A percentile compares a stretch with the other conserved stretches of the same genome.
These are phyloP conservation scores for Biston betularia DNA, from an alignment of 2,888 invertebrate genomes.

Conservation along the genomic window DNA sequence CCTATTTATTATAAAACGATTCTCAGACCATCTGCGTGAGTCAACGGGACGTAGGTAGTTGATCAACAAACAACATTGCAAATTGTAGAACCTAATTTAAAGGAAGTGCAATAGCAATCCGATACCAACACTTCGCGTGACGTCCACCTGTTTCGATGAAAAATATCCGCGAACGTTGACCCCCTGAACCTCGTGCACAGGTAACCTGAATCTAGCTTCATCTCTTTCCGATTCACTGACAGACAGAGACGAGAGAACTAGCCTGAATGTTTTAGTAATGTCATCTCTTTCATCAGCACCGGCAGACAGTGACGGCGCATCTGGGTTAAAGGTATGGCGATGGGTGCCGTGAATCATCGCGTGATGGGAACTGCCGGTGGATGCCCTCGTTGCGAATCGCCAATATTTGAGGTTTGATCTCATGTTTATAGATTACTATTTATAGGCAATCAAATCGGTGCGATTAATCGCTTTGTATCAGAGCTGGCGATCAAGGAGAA, in stretches of 20 bases:
- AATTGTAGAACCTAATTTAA: neutral
- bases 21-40: too few relatives aligned
- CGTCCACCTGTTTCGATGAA: constrained; percentile 50
- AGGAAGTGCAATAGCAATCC: constrained; percentile 22
- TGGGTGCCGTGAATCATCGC: constrained; percentile 58
- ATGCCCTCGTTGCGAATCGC: constrained; percentile 48
- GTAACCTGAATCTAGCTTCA: constrained; percentile 43
- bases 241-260: constrained; percentile 46
- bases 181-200: constrained; percentile 50
- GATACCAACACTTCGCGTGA: constrained; percentile 43
- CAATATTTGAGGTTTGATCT: constrained; percentile 44
- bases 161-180: constrained; percentile 59
- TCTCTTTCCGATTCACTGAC: constrained; percentile 46
- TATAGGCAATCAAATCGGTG: neutral
- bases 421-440: constrained; percentile 21
- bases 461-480: neutral
- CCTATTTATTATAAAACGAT: too few relatives aligned
- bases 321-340: constrained; percentile 36
- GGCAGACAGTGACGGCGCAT: constrained; percentile 42
- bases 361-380: constrained; percentile 51
- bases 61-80: neutral
- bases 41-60: neutral
- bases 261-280: constrained; percentile 35
- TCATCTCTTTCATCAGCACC: constrained; percentile 46
- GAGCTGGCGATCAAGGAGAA: too few relatives aligned